Evolutionary conservation across 2,797 vertebrate genomes (phyloP), one percentile per base, ranked within the genome.

Genomic region (Cuculus canorus): DNA sequence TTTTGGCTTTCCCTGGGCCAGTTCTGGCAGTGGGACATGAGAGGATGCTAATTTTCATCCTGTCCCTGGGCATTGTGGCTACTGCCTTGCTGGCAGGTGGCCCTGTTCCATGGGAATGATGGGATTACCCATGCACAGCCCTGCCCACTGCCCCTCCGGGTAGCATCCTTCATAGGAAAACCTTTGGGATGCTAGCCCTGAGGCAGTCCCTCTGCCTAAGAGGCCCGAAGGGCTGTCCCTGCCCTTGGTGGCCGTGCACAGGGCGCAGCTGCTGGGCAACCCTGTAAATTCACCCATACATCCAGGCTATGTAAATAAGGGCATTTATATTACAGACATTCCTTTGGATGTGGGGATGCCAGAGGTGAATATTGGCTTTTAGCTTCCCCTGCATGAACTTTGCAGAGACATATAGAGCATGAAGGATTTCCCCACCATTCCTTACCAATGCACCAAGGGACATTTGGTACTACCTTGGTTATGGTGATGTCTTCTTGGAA

Each of bases 131-230:
- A 7, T 22, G n/a, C 9, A 3, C n/a, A 7, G 1, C 23, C 22
- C 2, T 6, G 1, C 23, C 28, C 3, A 0, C 17, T 1, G 2
- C 9, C 28, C 35, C 4, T 39, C 47, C 1, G 3, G 23, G 30
- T 47, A 61, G 10, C 35, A 33, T 9, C 48, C 37, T 33, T 53
- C 0, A 2, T 37, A 64, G 18, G 11, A 35, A 24, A 23, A 60
- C 25, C 25, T 54, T 43, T 30, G 37, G 32, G 45, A 37, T 7
- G 32, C 60, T 14, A 60, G 47, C 18, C 18, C 9, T 1, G 1
- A 41, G 18, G 24, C 4, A 14, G 35, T 21, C 17, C 35, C 59
- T 37, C 45, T 39, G 33, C 57, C 22, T 45, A 21, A 22, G 21
- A 37, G 9, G n/a, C n/a, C n/a, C n/a, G n/a, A n/a, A n/a, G 10